phyloP scores from a whole-genome alignment of 2,888 invertebrate genomes.

The Drosophila rubida region DNA sequence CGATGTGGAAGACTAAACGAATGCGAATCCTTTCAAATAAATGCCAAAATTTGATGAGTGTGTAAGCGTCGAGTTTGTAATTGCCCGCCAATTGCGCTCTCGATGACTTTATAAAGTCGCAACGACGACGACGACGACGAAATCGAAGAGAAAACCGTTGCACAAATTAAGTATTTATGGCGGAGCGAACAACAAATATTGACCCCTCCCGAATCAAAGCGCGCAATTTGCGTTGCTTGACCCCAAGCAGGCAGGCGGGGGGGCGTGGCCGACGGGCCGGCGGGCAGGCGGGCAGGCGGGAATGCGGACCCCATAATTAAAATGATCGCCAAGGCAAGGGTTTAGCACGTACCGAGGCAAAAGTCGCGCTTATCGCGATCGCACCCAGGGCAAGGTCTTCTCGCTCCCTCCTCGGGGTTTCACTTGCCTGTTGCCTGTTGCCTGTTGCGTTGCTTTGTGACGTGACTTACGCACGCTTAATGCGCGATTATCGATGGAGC shows the following conservation, averaged over 20 bases:
- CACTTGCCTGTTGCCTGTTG: constrained; percentile 5
- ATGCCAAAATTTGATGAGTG: constrained; percentile 23
- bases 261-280: constrained; percentile 23
- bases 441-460: no score
- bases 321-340: constrained; percentile 71
- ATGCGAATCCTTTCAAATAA: constrained; percentile 28
- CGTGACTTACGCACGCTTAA: constrained; percentile 81
- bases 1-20: constrained; percentile 7
- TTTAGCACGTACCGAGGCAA: constrained; percentile 79
- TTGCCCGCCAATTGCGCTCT: constrained; percentile 35
- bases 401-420: constrained; percentile 20
- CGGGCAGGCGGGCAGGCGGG: constrained; percentile 25
- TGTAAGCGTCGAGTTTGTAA: constrained; percentile 26
- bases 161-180: constrained; percentile 77
- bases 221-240: constrained; percentile 78
- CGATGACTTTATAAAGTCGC: constrained; percentile 51
- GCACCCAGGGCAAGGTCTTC: constrained; percentile 83
- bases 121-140: no score
- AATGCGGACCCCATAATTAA: constrained; percentile 60
- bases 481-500: constrained; percentile 73
- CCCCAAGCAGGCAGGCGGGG: constrained; percentile 37
- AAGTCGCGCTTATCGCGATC: constrained; percentile 81
- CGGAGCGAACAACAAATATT: constrained; percentile 70
- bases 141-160: constrained; percentile 51
- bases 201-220: constrained; percentile 61